phyloP scores from a whole-genome alignment of 1,140 invertebrate species.

The Wasmannia auropunctata region DNA sequence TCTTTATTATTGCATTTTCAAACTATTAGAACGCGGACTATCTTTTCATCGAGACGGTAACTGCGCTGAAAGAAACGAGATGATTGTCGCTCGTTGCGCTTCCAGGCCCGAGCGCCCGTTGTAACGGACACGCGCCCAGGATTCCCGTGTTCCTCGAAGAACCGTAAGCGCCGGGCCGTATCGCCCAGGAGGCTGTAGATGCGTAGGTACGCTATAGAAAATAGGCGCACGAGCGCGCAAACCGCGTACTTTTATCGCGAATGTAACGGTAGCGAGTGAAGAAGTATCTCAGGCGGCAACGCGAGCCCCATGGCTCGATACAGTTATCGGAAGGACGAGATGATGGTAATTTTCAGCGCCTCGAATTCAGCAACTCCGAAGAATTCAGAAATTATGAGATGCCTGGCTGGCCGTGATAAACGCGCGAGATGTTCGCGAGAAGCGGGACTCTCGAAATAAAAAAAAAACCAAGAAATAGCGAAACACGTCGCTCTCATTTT shows the following conservation, averaged over 20 bases:
- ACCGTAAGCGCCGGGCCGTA: conserved; percentile 59
- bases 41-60: not conserved
- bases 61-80: not conserved
- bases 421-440: conserved; percentile 15
- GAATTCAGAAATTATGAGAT: conserved; percentile 56
- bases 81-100: not conserved
- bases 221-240: conserved; percentile 26
- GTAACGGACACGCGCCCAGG: conserved; percentile 56
- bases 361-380: conserved; percentile 35
- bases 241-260: conserved; percentile 23
- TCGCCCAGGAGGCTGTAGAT: conserved; percentile 39
- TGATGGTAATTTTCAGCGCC: conserved; percentile 51
- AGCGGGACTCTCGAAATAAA: not conserved
- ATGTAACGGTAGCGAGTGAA: conserved; percentile 63
- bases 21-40: not conserved
- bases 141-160: conserved; percentile 57
- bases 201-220: conserved; percentile 42
- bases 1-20: not conserved
- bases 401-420: conserved; percentile 11
- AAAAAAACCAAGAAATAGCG: not conserved
- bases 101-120: not conserved
- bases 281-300: conserved; percentile 18
- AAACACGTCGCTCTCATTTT: conserved; percentile 3
- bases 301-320: conserved; percentile 58
- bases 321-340: conserved; percentile 54